These are phyloP conservation scores for Thalassoma bifasciatum DNA, from an alignment of 2,113 vertebrate genomes.

Conservation along the genomic window DNA sequence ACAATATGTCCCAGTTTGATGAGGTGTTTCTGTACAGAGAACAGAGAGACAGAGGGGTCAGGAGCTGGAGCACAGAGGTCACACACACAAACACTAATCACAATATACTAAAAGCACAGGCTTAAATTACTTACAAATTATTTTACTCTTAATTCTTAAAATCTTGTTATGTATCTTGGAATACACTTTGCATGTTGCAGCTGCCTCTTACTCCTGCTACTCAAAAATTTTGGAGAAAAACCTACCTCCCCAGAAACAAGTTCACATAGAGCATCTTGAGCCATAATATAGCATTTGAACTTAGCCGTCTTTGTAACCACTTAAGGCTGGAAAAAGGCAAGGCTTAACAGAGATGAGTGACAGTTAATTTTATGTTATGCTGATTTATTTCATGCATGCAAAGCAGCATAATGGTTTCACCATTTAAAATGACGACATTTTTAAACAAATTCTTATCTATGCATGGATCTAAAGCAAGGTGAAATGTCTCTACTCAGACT, in stretches of 20 bases:
- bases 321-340: not conserved
- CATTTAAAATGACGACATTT: too few species aligned
- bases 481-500: not conserved
- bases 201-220: too few species aligned
- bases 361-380: not conserved
- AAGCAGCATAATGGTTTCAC: not conserved
- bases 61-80: conserved; percentile 18
- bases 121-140: too few species aligned
- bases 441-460: not conserved
- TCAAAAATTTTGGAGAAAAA: not conserved
- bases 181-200: too few species aligned
- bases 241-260: not conserved
- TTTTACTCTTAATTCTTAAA: too few species aligned
- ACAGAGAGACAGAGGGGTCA: conserved; percentile 43
- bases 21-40: conserved; percentile 42
- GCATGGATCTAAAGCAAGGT: not conserved
- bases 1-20: conserved; percentile 48
- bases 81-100: not conserved
- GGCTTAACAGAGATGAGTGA: too few species aligned
- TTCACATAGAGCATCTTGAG: not conserved
- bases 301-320: too few species aligned
- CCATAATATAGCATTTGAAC: not conserved
- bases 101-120: too few species aligned
- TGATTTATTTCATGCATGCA: not conserved
- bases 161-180: too few species aligned